A percentile compares a stretch with the other conserved stretches of the same genome.
Conservation (phyloP, 2,113 vertebrate genomes). For the Hydrolagus affinis region DNA sequence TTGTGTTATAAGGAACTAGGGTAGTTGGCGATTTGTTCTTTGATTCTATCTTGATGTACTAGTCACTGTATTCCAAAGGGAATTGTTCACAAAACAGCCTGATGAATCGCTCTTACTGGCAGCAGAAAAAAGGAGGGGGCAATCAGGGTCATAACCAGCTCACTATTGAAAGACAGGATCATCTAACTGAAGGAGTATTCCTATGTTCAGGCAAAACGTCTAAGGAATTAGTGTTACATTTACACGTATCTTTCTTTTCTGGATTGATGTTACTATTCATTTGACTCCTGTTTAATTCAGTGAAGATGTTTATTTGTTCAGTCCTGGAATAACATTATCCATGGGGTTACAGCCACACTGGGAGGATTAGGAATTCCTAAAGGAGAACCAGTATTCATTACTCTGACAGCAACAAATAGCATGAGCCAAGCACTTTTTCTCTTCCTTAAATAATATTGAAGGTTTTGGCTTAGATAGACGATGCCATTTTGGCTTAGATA, state of each 20-base stretch:
- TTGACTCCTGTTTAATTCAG: conserved; percentile 55
- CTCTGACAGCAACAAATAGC: conserved; percentile 55
- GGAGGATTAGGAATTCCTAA: conserved; percentile 55
- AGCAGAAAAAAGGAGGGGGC: conserved; percentile 53
- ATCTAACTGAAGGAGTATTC: conserved; percentile 69
- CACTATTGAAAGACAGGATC: conserved; percentile 51
- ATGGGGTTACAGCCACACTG: conserved; percentile 57
- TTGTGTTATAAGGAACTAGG: conserved; percentile 16
- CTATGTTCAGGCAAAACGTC: conserved; percentile 54
- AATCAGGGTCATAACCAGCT: conserved; percentile 53
- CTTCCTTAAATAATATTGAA: conserved; percentile 10
- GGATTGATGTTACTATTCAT: conserved; percentile 51
- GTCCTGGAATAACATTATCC: conserved; percentile 70
- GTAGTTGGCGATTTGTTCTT: conserved; percentile 32
- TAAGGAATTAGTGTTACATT: conserved; percentile 62
- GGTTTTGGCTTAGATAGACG: conserved; percentile 11
- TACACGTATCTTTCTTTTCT: conserved; percentile 56
- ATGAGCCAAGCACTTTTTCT: conserved; percentile 53
- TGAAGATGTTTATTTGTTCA: conserved; percentile 73
- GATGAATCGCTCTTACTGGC: conserved; percentile 69
- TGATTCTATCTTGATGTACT: conserved; percentile 54
- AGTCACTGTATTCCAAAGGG: conserved; percentile 62
- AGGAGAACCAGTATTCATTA: conserved; percentile 55
- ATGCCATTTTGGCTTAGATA: conserved; percentile 22
- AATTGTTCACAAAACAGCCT: conserved; percentile 65